Conservation (phyloP, 2,888 invertebrate genomes). For the Diarsia mendica region DNA sequence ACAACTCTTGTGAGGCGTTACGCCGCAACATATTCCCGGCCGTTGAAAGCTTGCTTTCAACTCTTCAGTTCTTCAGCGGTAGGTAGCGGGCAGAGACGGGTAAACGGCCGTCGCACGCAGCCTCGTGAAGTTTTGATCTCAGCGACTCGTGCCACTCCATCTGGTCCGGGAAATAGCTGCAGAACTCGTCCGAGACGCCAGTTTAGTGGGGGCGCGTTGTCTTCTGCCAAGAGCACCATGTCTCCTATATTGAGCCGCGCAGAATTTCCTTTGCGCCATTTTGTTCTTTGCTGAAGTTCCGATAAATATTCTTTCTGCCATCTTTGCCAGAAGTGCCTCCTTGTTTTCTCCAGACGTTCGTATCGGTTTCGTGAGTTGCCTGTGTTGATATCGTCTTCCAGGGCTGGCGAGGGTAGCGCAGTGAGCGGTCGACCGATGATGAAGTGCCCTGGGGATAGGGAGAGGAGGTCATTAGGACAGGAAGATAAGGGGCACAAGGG, state of each 20-base stretch:
- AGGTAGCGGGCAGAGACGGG: neutral
- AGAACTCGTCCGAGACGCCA: too few relatives aligned
- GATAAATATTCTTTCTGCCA: too few relatives aligned
- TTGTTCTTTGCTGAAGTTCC: too few relatives aligned
- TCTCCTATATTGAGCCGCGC: too few relatives aligned
- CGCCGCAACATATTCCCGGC: slow-evolving; percentile 4
- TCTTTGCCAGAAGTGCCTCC: too few relatives aligned
- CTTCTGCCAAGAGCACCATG: too few relatives aligned
- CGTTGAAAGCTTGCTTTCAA: slow-evolving; percentile 1
- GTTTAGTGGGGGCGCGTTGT: too few relatives aligned
- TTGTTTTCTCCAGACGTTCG: too few relatives aligned
- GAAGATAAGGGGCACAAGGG: slow-evolving; percentile 61
- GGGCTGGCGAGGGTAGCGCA: slow-evolving; percentile 22
- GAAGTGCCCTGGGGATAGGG: neutral
- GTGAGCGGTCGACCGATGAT: neutral
- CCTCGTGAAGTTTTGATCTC: neutral
- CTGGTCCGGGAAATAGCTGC: too few relatives aligned
- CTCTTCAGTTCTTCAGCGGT: neutral
- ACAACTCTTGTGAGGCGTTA: neutral
- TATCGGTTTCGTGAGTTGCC: too few relatives aligned
- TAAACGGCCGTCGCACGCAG: neutral
- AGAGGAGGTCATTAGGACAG: neutral
- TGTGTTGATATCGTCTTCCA: neutral
- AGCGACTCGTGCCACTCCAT: too few relatives aligned
- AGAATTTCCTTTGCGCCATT: too few relatives aligned